phyloP scores from a whole-genome alignment of 2,888 invertebrate genomes.

The Cosmia trapezina region DNA sequence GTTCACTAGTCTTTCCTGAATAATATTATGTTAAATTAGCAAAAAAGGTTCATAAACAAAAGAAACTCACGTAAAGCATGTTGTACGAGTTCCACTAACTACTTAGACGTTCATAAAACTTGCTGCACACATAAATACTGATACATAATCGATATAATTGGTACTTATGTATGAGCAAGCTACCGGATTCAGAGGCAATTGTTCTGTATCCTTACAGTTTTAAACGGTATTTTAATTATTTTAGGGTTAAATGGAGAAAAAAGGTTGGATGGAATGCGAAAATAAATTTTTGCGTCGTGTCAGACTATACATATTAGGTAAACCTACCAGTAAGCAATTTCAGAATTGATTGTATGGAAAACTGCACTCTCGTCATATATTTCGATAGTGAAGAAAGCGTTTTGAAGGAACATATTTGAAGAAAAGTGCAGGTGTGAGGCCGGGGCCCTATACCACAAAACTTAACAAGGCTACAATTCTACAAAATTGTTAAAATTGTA shows the following conservation, averaged over 20 bases:
- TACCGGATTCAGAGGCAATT: constrained; percentile 54
- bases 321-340: neutral
- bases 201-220: constrained; percentile 50
- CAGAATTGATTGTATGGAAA: neutral
- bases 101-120: constrained; percentile 41
- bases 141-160: constrained; percentile 32
- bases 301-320: too few species aligned
- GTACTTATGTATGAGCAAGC: constrained; percentile 41
- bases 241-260: constrained; percentile 27
- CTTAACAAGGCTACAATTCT: too few species aligned
- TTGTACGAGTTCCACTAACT: constrained; percentile 58
- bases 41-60: neutral
- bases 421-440: neutral
- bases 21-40: neutral
- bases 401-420: neutral
- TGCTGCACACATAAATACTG: constrained; percentile 42
- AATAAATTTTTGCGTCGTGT: neutral
- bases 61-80: constrained; percentile 71
- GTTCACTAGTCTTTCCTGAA: neutral
- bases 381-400: neutral
- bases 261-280: neutral
- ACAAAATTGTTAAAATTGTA: too few species aligned
- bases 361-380: neutral
- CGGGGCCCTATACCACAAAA: too few species aligned
- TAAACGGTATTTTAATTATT: constrained; percentile 24